phyloP scores from a whole-genome alignment of 2,113 vertebrate species.

The Etheostoma cragini region DNA sequence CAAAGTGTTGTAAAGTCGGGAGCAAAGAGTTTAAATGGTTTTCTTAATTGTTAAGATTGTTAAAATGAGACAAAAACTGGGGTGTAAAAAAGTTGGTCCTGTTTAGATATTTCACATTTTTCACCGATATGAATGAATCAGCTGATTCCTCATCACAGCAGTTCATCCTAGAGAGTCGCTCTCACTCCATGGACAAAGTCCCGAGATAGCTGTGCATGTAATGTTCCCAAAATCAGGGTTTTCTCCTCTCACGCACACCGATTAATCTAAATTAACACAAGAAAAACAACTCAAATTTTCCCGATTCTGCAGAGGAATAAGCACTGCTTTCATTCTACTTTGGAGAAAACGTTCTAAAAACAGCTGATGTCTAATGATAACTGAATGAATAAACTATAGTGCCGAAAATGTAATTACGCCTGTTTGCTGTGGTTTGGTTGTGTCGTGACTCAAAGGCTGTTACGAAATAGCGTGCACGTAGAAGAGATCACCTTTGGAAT shows the following conservation, averaged over 20 bases:
- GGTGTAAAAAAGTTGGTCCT: not conserved
- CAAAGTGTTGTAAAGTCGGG: not conserved
- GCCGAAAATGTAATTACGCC: constrained; percentile 28
- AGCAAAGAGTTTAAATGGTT: not conserved
- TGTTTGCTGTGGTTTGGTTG: constrained; percentile 13
- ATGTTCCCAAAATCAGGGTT: not conserved
- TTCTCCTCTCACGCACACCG: not conserved
- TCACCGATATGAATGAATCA: not conserved
- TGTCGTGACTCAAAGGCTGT: constrained; percentile 26
- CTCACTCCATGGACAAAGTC: not conserved
- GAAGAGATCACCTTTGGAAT: constrained; percentile 46
- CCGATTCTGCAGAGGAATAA: not conserved
- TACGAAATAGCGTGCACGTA: constrained; percentile 40
- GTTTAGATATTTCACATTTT: not conserved
- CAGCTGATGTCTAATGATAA: too few species aligned
- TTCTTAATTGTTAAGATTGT: not conserved
- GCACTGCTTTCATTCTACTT: not conserved
- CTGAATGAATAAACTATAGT: not conserved
- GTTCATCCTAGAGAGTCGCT: not conserved
- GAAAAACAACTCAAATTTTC: constrained; percentile 5
- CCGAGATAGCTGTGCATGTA: not conserved
- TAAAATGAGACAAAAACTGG: not conserved
- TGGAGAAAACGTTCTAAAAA: too few species aligned
- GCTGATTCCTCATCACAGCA: not conserved
- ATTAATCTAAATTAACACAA: not conserved